Conservation (phyloP, 1,140 invertebrate species). For the Drosophila triauraria region DNA sequence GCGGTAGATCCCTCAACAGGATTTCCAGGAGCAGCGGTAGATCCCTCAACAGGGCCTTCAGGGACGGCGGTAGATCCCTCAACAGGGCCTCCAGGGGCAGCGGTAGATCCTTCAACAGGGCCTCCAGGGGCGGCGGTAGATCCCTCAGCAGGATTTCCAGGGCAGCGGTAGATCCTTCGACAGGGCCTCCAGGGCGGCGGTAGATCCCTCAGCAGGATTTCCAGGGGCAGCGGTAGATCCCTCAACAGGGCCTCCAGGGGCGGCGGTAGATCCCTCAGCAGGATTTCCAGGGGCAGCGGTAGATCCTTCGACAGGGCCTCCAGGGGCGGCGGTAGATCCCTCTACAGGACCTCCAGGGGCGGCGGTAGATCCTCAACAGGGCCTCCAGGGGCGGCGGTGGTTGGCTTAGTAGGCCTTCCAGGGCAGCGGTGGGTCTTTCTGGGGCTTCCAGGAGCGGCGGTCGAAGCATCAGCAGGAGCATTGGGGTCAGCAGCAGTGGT, state of each 20-base stretch:
- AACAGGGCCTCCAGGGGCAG: constrained; percentile 6
- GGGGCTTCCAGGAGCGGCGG: constrained; percentile 17
- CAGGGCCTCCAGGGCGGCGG: constrained; percentile 26
- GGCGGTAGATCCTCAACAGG: neutral
- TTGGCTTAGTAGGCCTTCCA: constrained; percentile 10
- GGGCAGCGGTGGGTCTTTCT: constrained; percentile 12
- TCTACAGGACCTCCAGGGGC: constrained; percentile 3
- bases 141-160: constrained; percentile 6
- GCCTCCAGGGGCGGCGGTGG: constrained; percentile 3
- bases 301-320: constrained; percentile 6
- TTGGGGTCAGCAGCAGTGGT: constrained; percentile 11
- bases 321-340: constrained; percentile 8
- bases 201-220: neutral
- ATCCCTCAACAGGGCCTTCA: neutral
- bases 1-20: neutral
- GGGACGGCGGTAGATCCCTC: neutral
- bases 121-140: neutral
- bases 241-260: neutral
- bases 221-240: constrained; percentile 21
- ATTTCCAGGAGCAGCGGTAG: neutral
- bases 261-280: constrained; percentile 6
- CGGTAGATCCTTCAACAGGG: constrained; percentile 8
- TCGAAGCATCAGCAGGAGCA: constrained; percentile 4
- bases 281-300: constrained; percentile 12
- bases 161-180: constrained; percentile 16